Conservation (phyloP, 2,888 invertebrate species). For the Boloria euphrosyne region DNA sequence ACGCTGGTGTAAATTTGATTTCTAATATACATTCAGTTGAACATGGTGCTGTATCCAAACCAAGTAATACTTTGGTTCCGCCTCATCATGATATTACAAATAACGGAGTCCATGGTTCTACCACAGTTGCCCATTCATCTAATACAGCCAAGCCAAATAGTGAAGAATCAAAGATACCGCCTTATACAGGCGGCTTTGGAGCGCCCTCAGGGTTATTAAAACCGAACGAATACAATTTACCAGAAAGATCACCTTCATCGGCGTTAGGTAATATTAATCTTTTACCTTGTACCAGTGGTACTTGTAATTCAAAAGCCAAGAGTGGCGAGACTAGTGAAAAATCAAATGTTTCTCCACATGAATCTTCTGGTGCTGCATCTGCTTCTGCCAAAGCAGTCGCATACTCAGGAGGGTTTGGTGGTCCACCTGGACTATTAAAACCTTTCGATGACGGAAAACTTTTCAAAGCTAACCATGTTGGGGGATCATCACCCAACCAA, state of each 20-base stretch:
- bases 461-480: slow-evolving; percentile 14
- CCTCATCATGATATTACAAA: slow-evolving; percentile 8
- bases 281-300: slow-evolving; percentile 34
- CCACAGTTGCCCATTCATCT: neutral
- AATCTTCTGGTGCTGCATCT: slow-evolving; percentile 40
- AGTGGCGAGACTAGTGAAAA: slow-evolving; percentile 10
- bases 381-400: slow-evolving; percentile 55
- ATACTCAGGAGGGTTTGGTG: slow-evolving; percentile 73
- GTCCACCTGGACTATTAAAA: slow-evolving; percentile 69
- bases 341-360: slow-evolving; percentile 14
- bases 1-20: neutral
- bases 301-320: slow-evolving; percentile 34
- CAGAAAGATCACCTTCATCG: slow-evolving; percentile 40
- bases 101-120: neutral
- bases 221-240: slow-evolving; percentile 53
- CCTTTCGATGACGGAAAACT: slow-evolving; percentile 58
- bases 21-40: neutral
- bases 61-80: slow-evolving; percentile 23
- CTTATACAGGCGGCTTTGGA: slow-evolving; percentile 58
- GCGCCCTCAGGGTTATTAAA: slow-evolving; percentile 54
- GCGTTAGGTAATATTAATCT: slow-evolving; percentile 23
- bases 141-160: slow-evolving; percentile 22
- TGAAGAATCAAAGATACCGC: slow-evolving; percentile 37
- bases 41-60: slow-evolving; percentile 11
- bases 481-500: slow-evolving; percentile 24